Evolutionary conservation across 1,140 invertebrate species (phyloP).

Genomic region (Drosophila novamexicana): DNA sequence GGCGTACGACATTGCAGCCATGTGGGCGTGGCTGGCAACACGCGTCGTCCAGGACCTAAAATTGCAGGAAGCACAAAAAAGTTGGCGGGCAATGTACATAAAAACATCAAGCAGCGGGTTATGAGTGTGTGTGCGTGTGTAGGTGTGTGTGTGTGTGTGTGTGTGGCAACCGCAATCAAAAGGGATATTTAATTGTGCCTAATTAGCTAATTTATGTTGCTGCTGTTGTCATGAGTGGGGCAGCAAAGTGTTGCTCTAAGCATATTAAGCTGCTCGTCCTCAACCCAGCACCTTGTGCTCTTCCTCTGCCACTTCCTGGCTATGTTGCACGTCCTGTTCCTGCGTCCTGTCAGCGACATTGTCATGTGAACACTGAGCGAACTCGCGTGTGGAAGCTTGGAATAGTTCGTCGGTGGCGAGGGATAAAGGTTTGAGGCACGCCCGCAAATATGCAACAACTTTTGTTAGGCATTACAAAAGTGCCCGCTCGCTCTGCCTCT

Average conservation of each 20-base stretch:
- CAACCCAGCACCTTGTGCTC: not conserved
- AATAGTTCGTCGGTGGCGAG: too few relatives aligned
- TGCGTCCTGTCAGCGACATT: constrained; percentile 15
- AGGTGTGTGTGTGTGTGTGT: constrained; percentile 22
- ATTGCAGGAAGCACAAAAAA: constrained; percentile 72
- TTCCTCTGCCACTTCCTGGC: not conserved
- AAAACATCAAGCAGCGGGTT: constrained; percentile 40
- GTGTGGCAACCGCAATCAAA: constrained; percentile 71
- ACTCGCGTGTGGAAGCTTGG: constrained; percentile 5
- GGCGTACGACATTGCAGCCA: constrained; percentile 59
- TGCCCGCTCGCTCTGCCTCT: not conserved
- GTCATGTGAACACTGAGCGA: constrained; percentile 41
- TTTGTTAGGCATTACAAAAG: constrained; percentile 10
- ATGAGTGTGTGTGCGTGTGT: constrained; percentile 28
- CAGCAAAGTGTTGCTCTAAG: constrained; percentile 67
- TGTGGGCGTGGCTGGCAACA: constrained; percentile 67
- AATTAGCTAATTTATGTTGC: constrained; percentile 81
- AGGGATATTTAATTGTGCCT: constrained; percentile 81
- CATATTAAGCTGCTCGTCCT: constrained; percentile 58
- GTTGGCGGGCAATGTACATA: constrained; percentile 45
- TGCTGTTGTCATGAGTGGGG: constrained; percentile 42
- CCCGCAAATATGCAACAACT: constrained; percentile 41
- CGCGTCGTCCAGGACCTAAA: constrained; percentile 59
- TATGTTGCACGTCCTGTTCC: constrained; percentile 6
- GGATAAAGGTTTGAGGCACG: not conserved